Conservation (phyloP, 2,888 invertebrate species). For the Erannis defoliaria region DNA sequence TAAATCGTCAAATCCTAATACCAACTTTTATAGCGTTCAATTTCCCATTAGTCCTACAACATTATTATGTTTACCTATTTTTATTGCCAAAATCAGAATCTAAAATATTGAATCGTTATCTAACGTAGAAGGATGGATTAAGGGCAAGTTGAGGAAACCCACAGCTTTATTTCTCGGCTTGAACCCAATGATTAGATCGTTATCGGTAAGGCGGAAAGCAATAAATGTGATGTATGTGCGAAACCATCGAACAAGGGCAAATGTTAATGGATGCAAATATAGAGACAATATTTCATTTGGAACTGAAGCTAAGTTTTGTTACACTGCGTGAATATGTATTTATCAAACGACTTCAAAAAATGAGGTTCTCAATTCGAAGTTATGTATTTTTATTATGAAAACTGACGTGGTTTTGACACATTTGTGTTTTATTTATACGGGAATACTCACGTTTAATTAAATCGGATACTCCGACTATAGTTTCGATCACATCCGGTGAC, state of each 20-base stretch:
- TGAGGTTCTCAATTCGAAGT: too few species aligned
- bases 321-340: neutral
- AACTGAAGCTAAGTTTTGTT: neutral
- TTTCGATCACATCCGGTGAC: too few species aligned
- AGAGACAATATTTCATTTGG: constrained; percentile 23
- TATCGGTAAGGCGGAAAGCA: constrained; percentile 36
- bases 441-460: too few species aligned
- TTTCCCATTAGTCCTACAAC: too few species aligned
- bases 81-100: neutral
- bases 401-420: too few species aligned
- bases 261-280: constrained; percentile 34
- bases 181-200: constrained; percentile 37
- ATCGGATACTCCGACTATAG: too few species aligned
- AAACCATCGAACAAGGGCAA: constrained; percentile 19
- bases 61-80: neutral
- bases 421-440: too few species aligned
- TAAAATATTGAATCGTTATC: constrained; percentile 1
- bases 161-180: constrained; percentile 29
- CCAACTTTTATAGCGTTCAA: too few species aligned
- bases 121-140: constrained; percentile 19
- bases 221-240: constrained; percentile 34
- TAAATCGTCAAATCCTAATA: too few species aligned
- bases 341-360: too few species aligned
- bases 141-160: constrained; percentile 19
- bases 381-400: too few species aligned